phyloP scores from a whole-genome alignment of 2,113 vertebrate genomes.

The Hyperopisus bebe region DNA sequence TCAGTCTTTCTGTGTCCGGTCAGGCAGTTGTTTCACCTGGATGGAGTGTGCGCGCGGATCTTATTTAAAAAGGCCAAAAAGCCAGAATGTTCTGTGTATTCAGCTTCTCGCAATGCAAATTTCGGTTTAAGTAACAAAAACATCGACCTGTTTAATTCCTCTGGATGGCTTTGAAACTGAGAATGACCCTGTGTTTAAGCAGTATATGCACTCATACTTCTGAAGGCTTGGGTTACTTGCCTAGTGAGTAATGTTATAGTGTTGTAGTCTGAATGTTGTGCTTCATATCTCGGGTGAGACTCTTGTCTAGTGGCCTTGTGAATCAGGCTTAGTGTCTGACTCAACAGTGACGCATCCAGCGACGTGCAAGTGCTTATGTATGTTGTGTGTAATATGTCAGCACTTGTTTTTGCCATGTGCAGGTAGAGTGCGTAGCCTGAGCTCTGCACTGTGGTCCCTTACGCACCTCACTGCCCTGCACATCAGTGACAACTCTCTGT shows the following conservation, averaged over 20 bases:
- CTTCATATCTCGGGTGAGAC: not conserved
- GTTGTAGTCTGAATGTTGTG: not conserved
- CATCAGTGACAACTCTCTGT: constrained; percentile 95
- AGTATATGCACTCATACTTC: not conserved
- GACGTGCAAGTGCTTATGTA: not conserved
- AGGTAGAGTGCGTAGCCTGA: constrained; percentile 93
- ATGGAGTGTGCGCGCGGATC: not conserved
- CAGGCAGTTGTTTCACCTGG: not conserved
- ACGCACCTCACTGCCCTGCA: constrained; percentile 97
- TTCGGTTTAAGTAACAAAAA: not conserved
- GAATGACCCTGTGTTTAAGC: not conserved
- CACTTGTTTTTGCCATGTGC: constrained; percentile 35
- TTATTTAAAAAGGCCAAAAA: not conserved
- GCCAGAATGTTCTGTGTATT: not conserved
- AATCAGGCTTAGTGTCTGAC: too few relatives aligned
- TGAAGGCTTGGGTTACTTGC: not conserved
- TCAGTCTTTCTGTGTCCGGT: not conserved
- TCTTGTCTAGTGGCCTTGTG: not conserved
- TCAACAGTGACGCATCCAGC: not conserved
- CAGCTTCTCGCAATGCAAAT: not conserved
- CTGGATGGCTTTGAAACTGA: not conserved
- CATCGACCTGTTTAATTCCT: not conserved
- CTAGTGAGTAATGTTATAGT: not conserved
- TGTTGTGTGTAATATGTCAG: not conserved
- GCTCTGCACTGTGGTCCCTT: constrained; percentile 88